Conservation (phyloP, 2,888 invertebrate species). For the Ichneumoninae sp. region DNA sequence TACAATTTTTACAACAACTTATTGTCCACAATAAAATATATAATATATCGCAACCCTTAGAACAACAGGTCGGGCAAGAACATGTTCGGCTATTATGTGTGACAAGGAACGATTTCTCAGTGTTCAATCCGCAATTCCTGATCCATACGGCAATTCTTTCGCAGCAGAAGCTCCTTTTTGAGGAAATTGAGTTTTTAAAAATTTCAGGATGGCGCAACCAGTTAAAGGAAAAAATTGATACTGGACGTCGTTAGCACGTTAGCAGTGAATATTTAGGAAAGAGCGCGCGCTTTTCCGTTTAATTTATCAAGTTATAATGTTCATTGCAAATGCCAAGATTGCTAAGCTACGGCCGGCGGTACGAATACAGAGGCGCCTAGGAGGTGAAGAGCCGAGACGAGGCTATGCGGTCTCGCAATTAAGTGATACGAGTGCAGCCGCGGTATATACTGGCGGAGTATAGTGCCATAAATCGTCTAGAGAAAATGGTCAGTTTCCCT, state of each 20-base stretch:
- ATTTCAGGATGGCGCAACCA: neutral
- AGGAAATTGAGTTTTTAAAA: too few species aligned
- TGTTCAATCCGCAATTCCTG: too few species aligned
- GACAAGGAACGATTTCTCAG: too few species aligned
- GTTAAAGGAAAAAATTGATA: neutral
- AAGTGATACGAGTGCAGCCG: conserved; percentile 29
- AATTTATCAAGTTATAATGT: neutral
- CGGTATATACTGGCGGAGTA: neutral
- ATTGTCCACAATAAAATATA: too few species aligned
- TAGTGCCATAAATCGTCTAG: conserved; percentile 24
- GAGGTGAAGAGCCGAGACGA: conserved; percentile 38
- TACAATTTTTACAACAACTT: too few species aligned
- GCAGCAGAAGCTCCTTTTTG: too few species aligned
- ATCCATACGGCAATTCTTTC: too few species aligned
- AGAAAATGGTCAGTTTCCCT: conserved; percentile 57
- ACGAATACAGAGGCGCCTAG: neutral
- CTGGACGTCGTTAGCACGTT: neutral
- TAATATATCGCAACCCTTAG: too few species aligned
- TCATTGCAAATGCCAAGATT: neutral
- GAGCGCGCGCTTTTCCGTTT: neutral
- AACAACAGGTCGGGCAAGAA: too few species aligned
- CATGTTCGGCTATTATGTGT: too few species aligned
- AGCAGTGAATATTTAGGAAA: neutral
- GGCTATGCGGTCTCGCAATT: conserved; percentile 61
- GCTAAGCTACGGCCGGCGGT: neutral